Evolutionary conservation across 1,140 invertebrate species (phyloP), one percentile per base, ranked within the genome.

Genomic region (Medauroidea extradentata): DNA sequence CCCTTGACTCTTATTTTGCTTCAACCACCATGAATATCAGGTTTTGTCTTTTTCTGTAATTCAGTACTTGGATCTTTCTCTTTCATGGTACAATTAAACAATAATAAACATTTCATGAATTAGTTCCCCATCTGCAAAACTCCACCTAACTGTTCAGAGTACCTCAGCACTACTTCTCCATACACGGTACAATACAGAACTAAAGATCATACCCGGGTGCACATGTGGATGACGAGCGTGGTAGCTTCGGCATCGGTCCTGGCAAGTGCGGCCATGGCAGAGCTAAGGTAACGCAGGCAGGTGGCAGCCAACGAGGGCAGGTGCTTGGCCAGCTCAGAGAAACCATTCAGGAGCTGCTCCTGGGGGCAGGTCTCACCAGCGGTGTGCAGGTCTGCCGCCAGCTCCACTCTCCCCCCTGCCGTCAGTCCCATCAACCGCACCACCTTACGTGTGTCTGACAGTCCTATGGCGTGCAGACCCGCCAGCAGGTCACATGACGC

Each of bases 341-440:
- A 29, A 21, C 27, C 49, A 16, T 42, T 24, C n/a, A 27, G 18
- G 7, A 34, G 23, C 13, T 57, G 41, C 5, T 48, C 49, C 38
- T 34, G 41, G 21, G 44, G 7, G 13, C n/a, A 27, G 13, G 44
- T 27, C 7, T 59, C 39, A 19, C 19, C 42, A 2, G 48, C 43
- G 18, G n/a, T n/a, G 11, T 16, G 38, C 49, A 29, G 24, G 27
- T 43, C 38, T 16, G 48, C 34, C 21, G 49, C 23, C 16, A 75
- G 64, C 61, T 75, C 75, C 18, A 83, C 75, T 44, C 80, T 73
- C 44, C 82, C 82, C 52, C 79, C 75, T 3, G 83, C 82, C 60
- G 80, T 79, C 25, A 86, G 66, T 41, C 79, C 81, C 85, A 86
- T 86, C 16, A 86, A 69, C n/a, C 77, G 73, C 1, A 86, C 81